Evolutionary conservation across 2,797 vertebrate species (phyloP), one percentile per base, ranked within the genome.

Genomic region (Craterocephalus amniculus): DNA sequence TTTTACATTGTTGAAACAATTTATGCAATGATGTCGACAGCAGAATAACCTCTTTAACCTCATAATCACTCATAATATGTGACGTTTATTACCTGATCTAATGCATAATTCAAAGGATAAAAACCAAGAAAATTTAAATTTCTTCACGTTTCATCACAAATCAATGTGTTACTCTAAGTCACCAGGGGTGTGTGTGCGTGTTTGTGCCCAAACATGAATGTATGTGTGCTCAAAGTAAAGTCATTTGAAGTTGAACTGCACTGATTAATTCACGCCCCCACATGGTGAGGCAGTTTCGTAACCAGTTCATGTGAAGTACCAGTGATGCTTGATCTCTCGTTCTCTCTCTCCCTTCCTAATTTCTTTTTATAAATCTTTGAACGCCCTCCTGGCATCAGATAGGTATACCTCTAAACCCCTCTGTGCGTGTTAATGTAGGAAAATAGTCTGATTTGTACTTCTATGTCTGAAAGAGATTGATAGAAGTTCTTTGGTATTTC

Each of bases 211-310:
- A 38, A 24, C 20, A 18, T 63, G 35, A 49, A 34, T n/a, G 20
- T 38, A 13, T 12, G 6, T 49, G 16, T 63, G 20, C 52, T 34
- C 7, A 55, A 64, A 58, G 31, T 66, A 52, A 60, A 67, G 27
- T 52, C 20, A 79, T 71, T 66, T 60, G 40, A 75, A 79, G 73
- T 69, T 67, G 38, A 76, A 62, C 40, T 16, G 20, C 63, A 49
- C 66, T 78, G 65, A 80, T 83, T 83, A 85, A 85, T 84, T 84
- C 75, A 78, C 74, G 27, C 78, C 27, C 67, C 60, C 83, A 68
- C 57, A 62, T 14, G 1, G 49, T 64, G 27, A 76, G 63, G 72
- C 56, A 35, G 78, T 83, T 86, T 82, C 58, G 76, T 82, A 85
- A 85, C 34, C 60, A 61, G 76, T 83, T 86, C 80, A 74, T 62